Evolutionary conservation across 2,888 invertebrate genomes (phyloP).

Genomic region (Sarcophaga subvicina): DNA sequence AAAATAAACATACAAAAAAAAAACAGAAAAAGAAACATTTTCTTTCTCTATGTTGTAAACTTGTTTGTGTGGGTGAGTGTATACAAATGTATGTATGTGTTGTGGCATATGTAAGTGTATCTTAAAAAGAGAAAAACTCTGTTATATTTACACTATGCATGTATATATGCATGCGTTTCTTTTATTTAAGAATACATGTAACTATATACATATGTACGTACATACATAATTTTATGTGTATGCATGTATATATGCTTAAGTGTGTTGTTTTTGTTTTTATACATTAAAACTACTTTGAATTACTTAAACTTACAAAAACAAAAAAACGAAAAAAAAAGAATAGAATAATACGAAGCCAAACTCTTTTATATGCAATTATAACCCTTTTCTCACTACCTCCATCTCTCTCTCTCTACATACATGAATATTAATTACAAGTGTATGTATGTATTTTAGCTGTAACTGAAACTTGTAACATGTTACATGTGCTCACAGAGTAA

Average conservation of each 20-base stretch:
- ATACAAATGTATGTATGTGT: background rate
- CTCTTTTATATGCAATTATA: background rate
- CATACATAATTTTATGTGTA: background rate
- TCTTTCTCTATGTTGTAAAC: no score
- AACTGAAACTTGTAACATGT: no score
- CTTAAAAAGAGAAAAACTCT: conserved; percentile 1
- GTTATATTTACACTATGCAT: conserved; percentile 13
- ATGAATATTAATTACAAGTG: no score
- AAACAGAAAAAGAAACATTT: no score
- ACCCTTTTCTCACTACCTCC: background rate
- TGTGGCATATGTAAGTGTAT: background rate
- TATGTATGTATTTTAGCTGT: no score
- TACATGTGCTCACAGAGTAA: no score
- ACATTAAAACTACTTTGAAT: conserved; percentile 54
- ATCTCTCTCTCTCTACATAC: no score
- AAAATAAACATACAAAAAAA: no score
- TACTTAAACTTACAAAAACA: conserved; percentile 45
- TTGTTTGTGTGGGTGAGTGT: no score
- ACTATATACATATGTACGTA: background rate
- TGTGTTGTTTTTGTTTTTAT: background rate
- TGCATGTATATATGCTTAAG: no score
- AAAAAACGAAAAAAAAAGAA: background rate
- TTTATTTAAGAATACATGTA: background rate
- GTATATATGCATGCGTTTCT: background rate
- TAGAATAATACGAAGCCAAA: no score